A percentile compares a stretch with the other conserved stretches of the same genome.
phyloP scores from a whole-genome alignment of 1,140 invertebrate genomes.

The Neocloeon triangulifer region DNA sequence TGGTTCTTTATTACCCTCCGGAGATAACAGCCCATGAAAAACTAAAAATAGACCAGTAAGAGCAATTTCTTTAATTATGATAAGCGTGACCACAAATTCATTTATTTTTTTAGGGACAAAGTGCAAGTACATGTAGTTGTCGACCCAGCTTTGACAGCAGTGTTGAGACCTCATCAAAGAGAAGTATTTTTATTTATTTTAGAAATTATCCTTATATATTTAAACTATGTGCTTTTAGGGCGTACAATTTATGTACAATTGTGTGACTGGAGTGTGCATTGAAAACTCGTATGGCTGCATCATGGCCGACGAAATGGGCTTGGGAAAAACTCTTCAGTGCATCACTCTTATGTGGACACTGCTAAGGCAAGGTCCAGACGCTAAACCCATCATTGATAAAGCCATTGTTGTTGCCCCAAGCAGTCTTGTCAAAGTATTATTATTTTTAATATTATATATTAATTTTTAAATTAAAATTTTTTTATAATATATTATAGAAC shows the following conservation, averaged over 20 bases:
- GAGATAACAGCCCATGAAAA: conserved; percentile 61
- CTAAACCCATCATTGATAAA: conserved; percentile 72
- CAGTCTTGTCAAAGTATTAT: conserved; percentile 81
- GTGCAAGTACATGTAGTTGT: conserved; percentile 77
- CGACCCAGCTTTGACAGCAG: conserved; percentile 72
- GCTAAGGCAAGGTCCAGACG: conserved; percentile 60
- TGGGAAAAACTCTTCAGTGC: conserved; percentile 95
- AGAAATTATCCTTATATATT: conserved; percentile 4
- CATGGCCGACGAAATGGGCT: conserved; percentile 97
- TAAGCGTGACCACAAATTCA: neutral
- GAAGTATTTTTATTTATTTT: conserved; percentile 28
- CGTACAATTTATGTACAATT: conserved; percentile 99
- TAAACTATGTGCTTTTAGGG: conserved; percentile 27
- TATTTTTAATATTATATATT: conserved; percentile 3
- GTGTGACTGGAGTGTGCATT: conserved; percentile 83
- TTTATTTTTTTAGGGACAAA: conserved; percentile 23
- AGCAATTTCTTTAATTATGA: conserved; percentile 6
- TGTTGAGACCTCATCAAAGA: conserved; percentile 91
- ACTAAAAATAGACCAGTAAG: conserved; percentile 45
- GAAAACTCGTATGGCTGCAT: conserved; percentile 81
- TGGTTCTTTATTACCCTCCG: conserved; percentile 75
- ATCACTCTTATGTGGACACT: conserved; percentile 93
- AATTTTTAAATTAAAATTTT: conserved; percentile 1
- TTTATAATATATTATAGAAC: neutral
- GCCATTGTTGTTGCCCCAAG: conserved; percentile 90